A percentile compares a stretch with the other conserved stretches of the same genome.
Evolutionary conservation across 2,113 vertebrate genomes (phyloP).

Genomic region (Amazona guildingii): DNA sequence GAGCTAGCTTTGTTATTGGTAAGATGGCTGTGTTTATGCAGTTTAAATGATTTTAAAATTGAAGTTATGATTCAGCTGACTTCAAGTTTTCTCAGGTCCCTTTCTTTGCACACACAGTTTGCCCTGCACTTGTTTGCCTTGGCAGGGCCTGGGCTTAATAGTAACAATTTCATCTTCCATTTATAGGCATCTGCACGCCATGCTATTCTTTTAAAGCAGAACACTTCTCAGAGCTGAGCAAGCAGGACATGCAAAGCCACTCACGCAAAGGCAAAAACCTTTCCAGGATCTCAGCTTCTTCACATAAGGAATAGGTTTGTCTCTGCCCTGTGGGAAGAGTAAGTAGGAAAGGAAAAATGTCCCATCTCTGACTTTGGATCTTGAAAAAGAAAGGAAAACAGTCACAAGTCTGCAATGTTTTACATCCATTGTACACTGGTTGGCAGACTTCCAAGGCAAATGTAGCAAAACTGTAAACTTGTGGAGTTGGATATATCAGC

Average conservation of each 20-base stretch:
- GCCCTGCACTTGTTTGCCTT: slow-evolving; percentile 75
- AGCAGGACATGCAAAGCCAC: background rate
- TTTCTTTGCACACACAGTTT: slow-evolving; percentile 47
- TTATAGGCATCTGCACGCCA: slow-evolving; percentile 74
- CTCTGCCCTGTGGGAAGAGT: background rate
- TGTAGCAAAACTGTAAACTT: background rate
- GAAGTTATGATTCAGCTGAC: slow-evolving; percentile 58
- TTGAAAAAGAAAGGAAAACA: slow-evolving; percentile 33
- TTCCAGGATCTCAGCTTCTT: background rate
- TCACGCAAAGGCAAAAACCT: background rate
- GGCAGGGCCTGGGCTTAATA: slow-evolving; percentile 42
- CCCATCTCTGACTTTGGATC: background rate
- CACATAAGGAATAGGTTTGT: slow-evolving; percentile 21
- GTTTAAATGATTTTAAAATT: slow-evolving; percentile 66
- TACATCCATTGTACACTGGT: background rate
- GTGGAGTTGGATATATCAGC: background rate
- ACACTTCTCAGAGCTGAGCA: slow-evolving; percentile 9
- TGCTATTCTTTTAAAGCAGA: slow-evolving; percentile 65
- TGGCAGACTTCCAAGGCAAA: slow-evolving; percentile 25
- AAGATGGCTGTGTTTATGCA: slow-evolving; percentile 59
- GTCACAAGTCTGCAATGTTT: background rate
- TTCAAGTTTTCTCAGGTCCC: slow-evolving; percentile 55
- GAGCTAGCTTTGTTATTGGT: slow-evolving; percentile 50
- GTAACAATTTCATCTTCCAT: slow-evolving; percentile 75
- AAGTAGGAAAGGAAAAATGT: background rate